Evolutionary conservation across 2,888 invertebrate genomes (phyloP).

Genomic region (Polyommatus iphigenia): DNA sequence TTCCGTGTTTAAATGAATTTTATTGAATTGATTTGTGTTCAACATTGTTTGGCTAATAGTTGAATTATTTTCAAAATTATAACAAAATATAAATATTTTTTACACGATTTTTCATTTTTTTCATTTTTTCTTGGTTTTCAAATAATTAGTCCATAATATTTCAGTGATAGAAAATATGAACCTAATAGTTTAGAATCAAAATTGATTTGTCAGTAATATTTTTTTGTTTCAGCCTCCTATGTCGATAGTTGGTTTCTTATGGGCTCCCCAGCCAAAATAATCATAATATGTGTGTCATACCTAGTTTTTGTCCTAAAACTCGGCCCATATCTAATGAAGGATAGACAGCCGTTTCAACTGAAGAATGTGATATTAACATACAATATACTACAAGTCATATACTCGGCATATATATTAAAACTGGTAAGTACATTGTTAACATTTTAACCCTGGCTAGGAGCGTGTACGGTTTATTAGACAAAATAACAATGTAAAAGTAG

Average conservation of each 20-base stretch:
- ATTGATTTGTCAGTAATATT: not conserved
- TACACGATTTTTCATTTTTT: no score
- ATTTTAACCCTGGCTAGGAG: not conserved
- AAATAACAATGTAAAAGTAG: not conserved
- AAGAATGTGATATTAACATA: slow-evolving; percentile 19
- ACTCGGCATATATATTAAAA: slow-evolving; percentile 41
- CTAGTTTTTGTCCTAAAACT: slow-evolving; percentile 9
- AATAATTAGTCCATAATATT: no score
- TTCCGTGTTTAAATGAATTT: not conserved
- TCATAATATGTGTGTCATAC: not conserved
- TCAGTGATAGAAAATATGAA: no score
- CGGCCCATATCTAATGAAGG: slow-evolving; percentile 20
- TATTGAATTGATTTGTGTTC: not conserved
- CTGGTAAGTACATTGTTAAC: not conserved
- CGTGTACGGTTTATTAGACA: not conserved
- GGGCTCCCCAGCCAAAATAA: slow-evolving; percentile 3
- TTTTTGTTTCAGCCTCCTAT: not conserved
- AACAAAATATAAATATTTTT: no score
- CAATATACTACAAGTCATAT: slow-evolving; percentile 41
- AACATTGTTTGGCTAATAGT: no score
- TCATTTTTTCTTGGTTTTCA: no score
- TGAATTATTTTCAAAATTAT: no score
- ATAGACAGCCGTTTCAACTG: slow-evolving; percentile 27
- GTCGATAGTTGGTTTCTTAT: slow-evolving; percentile 3
- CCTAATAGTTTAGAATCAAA: no score